Conservation (phyloP, 2,113 vertebrate genomes). For the Callorhinus ursinus region DNA sequence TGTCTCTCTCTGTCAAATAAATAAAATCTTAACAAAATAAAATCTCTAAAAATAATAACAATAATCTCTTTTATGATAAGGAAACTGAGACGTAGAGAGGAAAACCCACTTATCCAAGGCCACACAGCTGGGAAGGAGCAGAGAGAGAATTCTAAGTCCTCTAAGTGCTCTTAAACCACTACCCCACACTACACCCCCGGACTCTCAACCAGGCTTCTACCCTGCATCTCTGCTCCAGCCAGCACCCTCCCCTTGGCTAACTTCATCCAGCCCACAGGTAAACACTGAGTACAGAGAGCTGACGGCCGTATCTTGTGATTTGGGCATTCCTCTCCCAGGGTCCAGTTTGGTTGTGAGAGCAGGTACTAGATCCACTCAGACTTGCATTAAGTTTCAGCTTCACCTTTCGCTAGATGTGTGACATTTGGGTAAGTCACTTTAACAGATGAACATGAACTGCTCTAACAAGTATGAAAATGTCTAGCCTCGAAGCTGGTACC, state of each 20-base stretch:
- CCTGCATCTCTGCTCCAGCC: not conserved
- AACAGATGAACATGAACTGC: not conserved
- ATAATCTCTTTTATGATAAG: not conserved
- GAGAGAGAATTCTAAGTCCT: not conserved
- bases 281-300: not conserved
- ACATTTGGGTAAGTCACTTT: not conserved
- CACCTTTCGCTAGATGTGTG: not conserved
- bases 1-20: no score
- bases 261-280: not conserved
- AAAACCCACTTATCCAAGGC: not conserved
- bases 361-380: not conserved
- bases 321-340: not conserved
- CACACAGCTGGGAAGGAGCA: not conserved
- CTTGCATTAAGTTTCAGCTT: not conserved
- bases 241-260: not conserved
- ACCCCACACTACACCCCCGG: not conserved
- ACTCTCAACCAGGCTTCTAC: not conserved
- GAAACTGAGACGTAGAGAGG: not conserved
- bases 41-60: not conserved
- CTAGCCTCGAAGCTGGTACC: not conserved
- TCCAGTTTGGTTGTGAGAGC: not conserved
- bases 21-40: not conserved
- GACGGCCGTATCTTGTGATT: no score
- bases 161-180: not conserved
- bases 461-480: not conserved